phyloP scores from a whole-genome alignment of 1,140 invertebrate genomes.

The Bombus fervidus region DNA sequence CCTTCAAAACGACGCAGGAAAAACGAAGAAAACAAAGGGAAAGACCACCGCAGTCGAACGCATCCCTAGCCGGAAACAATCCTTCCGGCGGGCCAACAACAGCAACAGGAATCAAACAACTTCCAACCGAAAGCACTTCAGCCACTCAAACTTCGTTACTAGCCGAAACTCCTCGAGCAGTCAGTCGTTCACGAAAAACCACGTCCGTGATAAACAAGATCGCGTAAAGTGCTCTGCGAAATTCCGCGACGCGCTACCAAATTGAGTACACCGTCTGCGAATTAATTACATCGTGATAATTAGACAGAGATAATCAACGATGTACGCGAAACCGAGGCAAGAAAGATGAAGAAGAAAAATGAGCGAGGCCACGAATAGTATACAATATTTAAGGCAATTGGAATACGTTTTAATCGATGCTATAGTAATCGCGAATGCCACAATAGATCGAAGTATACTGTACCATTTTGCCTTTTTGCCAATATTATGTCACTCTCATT shows the following conservation, averaged over 20 bases:
- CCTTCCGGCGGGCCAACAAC: background rate
- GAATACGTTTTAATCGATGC: too few species aligned
- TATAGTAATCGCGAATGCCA: too few species aligned
- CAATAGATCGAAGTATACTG: too few species aligned
- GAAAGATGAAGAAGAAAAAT: too few species aligned
- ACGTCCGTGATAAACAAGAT: background rate
- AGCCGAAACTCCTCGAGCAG: conserved; percentile 8
- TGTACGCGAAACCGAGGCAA: too few species aligned
- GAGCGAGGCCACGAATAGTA: too few species aligned
- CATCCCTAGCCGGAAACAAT: conserved; percentile 3
- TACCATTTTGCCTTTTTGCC: too few species aligned
- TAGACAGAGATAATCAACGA: background rate
- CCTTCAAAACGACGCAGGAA: background rate
- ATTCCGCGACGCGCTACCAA: background rate
- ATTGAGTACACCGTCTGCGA: background rate
- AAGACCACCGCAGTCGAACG: too few species aligned
- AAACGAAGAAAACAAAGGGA: background rate
- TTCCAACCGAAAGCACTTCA: conserved; percentile 6
- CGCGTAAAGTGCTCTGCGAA: background rate
- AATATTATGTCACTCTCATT: too few species aligned
- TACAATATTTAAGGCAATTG: too few species aligned
- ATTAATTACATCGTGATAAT: background rate
- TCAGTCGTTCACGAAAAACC: conserved; percentile 5
- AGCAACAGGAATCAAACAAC: conserved; percentile 32
- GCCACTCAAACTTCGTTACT: conserved; percentile 28